These are phyloP conservation scores for Lepidurus packardi DNA, from an alignment of 1,140 invertebrate genomes.

Conservation along the genomic window DNA sequence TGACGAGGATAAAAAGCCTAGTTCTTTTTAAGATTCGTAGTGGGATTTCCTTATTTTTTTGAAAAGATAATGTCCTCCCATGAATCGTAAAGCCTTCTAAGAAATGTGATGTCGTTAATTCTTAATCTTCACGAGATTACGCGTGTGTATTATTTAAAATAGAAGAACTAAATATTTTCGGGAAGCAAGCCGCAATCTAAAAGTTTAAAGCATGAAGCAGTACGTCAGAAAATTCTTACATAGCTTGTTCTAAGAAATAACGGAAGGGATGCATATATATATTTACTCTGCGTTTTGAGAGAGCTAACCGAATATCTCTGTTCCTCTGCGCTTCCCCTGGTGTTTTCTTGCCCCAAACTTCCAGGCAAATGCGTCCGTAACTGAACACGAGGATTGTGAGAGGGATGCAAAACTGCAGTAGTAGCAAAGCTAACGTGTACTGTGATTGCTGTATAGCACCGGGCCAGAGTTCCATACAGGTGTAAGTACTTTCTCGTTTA, in stretches of 20 bases:
- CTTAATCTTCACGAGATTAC: too few relatives aligned
- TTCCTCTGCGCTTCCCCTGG: conserved; percentile 78
- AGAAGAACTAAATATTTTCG: too few relatives aligned
- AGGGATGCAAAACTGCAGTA: conserved; percentile 79
- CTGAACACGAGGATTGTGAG: conserved; percentile 76
- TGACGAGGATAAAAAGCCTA: too few relatives aligned
- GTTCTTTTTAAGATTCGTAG: too few relatives aligned
- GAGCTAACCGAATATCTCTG: conserved; percentile 71
- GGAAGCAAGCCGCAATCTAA: too few relatives aligned
- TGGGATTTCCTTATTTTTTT: too few relatives aligned
- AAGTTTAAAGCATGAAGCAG: too few relatives aligned
- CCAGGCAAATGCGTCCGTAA: conserved; percentile 75
- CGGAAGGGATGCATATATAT: neutral
- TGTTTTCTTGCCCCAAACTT: conserved; percentile 79
- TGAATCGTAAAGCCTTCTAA: too few relatives aligned
- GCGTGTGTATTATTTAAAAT: too few relatives aligned
- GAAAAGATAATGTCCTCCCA: too few relatives aligned
- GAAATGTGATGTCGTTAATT: too few relatives aligned
- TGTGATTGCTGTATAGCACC: conserved; percentile 52
- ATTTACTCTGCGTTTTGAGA: conserved; percentile 81
- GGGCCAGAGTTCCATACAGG: conserved; percentile 63
- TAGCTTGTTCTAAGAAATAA: neutral
- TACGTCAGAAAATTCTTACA: too few relatives aligned
- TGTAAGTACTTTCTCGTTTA: conserved; percentile 55
- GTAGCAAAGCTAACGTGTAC: conserved; percentile 70